These are phyloP conservation scores for Polydrusus cervinus DNA, from an alignment of 2,888 invertebrate species.

Conservation along the genomic window DNA sequence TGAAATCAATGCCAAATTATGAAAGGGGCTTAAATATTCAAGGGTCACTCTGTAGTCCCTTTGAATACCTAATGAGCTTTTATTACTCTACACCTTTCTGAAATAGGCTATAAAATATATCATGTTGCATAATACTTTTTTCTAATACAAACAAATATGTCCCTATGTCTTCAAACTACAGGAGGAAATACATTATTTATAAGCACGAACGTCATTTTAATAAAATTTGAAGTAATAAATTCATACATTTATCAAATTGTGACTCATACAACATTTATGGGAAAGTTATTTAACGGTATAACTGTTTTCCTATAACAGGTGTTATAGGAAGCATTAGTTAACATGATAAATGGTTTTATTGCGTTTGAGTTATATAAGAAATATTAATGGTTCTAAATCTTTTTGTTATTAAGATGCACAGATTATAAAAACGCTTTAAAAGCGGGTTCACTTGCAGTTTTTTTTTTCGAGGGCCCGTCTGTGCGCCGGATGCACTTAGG, in stretches of 20 bases:
- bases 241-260: background rate
- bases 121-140: background rate
- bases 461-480: too few relatives aligned
- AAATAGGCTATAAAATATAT: background rate
- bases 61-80: too few relatives aligned
- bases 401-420: too few relatives aligned
- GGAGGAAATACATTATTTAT: conserved; percentile 1
- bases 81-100: too few relatives aligned
- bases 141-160: background rate
- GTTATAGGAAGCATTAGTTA: background rate
- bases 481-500: too few relatives aligned
- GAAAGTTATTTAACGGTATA: background rate
- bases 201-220: background rate
- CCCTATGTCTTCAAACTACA: background rate
- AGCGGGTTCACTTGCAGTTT: too few relatives aligned
- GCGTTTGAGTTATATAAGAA: too few relatives aligned
- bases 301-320: conserved; percentile 15
- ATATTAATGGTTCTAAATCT: too few relatives aligned
- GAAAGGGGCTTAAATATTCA: too few relatives aligned
- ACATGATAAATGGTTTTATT: background rate
- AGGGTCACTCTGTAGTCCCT: too few relatives aligned
- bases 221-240: background rate
- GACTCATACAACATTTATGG: conserved; percentile 5
- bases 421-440: too few relatives aligned
- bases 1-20: too few relatives aligned